Base-by-base conservation (phyloP, 2,888 invertebrate genomes). In the Acanthosoma haemorrhoidale region DNA sequence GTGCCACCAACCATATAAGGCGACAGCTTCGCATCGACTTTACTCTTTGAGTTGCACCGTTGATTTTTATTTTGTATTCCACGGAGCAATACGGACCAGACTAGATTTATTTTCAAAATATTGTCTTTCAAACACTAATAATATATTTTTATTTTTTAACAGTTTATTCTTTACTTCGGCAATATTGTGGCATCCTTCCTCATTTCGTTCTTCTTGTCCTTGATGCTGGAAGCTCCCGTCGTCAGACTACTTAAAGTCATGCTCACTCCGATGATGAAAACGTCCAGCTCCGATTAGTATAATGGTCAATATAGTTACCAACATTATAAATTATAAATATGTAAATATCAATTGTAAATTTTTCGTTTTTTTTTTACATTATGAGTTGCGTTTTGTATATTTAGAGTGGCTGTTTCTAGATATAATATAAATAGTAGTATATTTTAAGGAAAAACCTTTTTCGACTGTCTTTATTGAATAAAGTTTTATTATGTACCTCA, bases 161-260 rank as follows among this genome's bases (percentile, higher is more conserved):
- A 86, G 86, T 77, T 86, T 71, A 84, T 85, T 71, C 83, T 88
- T 73, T 90, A 88, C 79, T 85, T 88, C 72, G 92, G 92, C 8
- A 92, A 91, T 77, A 84, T 89, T 21, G 89, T 91, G 32, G 84
- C 90, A 74, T 90, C 92, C 3, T 92, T 91, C 79, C 77, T 88
- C 68, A 80, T 86, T 36, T 90, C 92, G 0, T 91, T 92, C 78
- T 84, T 87, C 75, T 86, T 92, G 72, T 92, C 92, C 9, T 80
- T 92, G 75, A 83, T 87, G 1, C 88, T 92, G 77, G 92, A 92
- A 78, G 90, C 92, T n/a, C 92, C 92, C 0, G 84, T 89, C 60
- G 89, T 92, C 58, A 85, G 89, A 76, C 80, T 92, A 72, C 83
- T 92, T 71, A 92, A 91, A 81, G 84, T 92, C 36, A 18, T 69